Evolutionary conservation across 2,113 vertebrate genomes (phyloP), one percentile per base, ranked within the genome.

Genomic region (Lagenorhynchus albirostris): DNA sequence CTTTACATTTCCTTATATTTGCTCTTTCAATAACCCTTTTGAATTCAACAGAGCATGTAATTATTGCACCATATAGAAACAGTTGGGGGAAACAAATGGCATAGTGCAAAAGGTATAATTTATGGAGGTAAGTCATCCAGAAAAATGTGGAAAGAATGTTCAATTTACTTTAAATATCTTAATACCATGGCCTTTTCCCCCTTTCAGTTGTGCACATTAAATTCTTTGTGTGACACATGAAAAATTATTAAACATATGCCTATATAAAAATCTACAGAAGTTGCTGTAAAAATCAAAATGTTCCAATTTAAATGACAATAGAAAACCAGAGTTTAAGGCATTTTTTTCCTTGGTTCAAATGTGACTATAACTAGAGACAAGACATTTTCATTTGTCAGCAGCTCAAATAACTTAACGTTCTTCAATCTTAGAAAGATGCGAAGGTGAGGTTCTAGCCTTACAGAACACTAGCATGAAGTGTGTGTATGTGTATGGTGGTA

Each of bases 61-160:
- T 98, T 95, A 95, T 94, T 96, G 68, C 58, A 97, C 96, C 97
- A 97, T 92, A 97, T 96, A 98, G 98, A 97, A 98, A 97, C 94
- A 81, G 92, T 94, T 94, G 74, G 89, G 86, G 83, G 83, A 92
- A 97, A 95, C 82, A 96, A 96, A 97, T 85, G 83, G 47, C 95
- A 84, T 71, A 38, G 70, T 73, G 77, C n/a, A 91, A 60, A 86
- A 80, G 76, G 89, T 89, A 12, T 97, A 96, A 97, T 97, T 97
- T 95, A 96, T 95, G 90, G 95, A 85, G 50, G n/a, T 25, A 92
- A 97, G 83, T 96, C 96, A 97, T 82, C 96, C 95, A 97, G 95
- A 96, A 97, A 97, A 98, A 96, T 0, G 3, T 50, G 36, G 76
- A 67, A 95, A 76, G 65, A 90, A 94, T 96, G 96, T 97, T 97